These are phyloP conservation scores for Syngnathus typhle DNA, from an alignment of 2,113 vertebrate species.

Conservation along the genomic window DNA sequence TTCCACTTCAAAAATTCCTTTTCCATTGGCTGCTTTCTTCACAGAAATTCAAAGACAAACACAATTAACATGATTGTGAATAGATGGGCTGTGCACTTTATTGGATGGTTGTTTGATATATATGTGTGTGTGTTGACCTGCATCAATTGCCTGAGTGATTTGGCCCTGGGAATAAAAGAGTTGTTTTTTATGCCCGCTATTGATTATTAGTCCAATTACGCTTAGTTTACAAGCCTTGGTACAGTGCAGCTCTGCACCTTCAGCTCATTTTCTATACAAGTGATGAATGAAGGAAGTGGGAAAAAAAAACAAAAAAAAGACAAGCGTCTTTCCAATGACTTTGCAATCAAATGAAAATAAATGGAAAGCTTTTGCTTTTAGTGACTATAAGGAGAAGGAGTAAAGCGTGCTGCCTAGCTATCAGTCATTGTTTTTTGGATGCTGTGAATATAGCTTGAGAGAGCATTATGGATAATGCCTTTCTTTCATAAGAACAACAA, in stretches of 20 bases:
- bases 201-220: conserved; percentile 62
- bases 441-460: background rate
- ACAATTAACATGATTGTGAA: conserved; percentile 35
- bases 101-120: conserved; percentile 19
- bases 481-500: conserved; percentile 10
- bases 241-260: conserved; percentile 11
- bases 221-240: conserved; percentile 48
- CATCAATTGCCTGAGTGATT: conserved; percentile 47
- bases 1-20: conserved; percentile 58
- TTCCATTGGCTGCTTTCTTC: conserved; percentile 10
- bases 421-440: background rate
- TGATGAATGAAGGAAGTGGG: background rate
- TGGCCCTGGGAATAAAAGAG: conserved; percentile 43
- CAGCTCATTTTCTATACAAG: conserved; percentile 7
- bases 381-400: background rate
- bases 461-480: background rate
- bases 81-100: conserved; percentile 30
- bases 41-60: conserved; percentile 32
- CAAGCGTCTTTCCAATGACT: background rate
- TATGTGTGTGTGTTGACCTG: conserved; percentile 17
- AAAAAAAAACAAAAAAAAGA: background rate
- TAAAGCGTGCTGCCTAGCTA: background rate
- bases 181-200: conserved; percentile 53
- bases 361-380: background rate
- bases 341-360: background rate